These are phyloP conservation scores for Agapostemon virescens DNA, from an alignment of 2,888 invertebrate species.

Conservation along the genomic window DNA sequence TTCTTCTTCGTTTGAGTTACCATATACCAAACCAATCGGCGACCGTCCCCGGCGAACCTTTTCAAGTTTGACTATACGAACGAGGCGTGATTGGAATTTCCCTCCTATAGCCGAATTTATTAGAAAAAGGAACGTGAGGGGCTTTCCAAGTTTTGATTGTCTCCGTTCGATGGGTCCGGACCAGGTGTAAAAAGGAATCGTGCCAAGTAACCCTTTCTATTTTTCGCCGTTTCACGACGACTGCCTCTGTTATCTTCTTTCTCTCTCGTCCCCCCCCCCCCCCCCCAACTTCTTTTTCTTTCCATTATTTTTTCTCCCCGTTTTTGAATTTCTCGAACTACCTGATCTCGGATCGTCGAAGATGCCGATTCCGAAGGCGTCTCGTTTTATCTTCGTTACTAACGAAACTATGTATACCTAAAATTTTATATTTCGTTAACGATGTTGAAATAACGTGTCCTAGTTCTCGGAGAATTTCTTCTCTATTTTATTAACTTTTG, in stretches of 20 bases:
- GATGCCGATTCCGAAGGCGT: too few species aligned
- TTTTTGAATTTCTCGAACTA: background rate
- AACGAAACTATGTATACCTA: background rate
- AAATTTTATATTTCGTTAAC: background rate
- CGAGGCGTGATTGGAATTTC: slow-evolving; percentile 51
- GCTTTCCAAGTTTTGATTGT: slow-evolving; percentile 48
- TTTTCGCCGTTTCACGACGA: background rate
- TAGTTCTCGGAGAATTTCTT: background rate
- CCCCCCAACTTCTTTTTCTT: slow-evolving; percentile 29
- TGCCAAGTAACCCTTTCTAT: slow-evolving; percentile 39
- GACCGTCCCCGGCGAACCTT: background rate
- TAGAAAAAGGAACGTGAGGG: slow-evolving; percentile 50
- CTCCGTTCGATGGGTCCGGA: slow-evolving; percentile 15
- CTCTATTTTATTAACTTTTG: background rate
- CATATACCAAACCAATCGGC: background rate
- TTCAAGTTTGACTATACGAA: slow-evolving; percentile 42
- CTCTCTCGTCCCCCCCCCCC: background rate
- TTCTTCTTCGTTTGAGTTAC: slow-evolving; percentile 8
- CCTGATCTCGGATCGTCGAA: background rate
- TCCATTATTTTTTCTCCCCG: background rate
- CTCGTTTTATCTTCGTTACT: background rate
- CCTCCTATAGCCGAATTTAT: slow-evolving; percentile 42
- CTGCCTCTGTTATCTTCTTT: slow-evolving; percentile 16
- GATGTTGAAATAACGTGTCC: background rate
- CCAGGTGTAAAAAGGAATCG: slow-evolving; percentile 35